These are phyloP conservation scores for Apodemus speciosus DNA, from an alignment of 2,113 vertebrate genomes.

Conservation along the genomic window DNA sequence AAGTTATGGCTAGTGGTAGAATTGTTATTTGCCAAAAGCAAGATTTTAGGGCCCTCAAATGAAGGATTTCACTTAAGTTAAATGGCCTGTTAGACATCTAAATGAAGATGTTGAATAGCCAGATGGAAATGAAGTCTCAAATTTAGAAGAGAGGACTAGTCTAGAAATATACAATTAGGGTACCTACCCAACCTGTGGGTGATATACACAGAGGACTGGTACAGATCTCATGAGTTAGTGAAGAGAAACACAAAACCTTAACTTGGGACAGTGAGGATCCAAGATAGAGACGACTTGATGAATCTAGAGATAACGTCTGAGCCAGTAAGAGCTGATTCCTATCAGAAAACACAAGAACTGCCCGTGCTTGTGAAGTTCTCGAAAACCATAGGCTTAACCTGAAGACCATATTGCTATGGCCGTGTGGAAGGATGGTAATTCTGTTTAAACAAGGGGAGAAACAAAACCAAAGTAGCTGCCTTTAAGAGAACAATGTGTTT, in stretches of 20 bases:
- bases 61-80: background rate
- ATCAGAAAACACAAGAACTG: background rate
- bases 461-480: background rate
- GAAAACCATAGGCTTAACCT: background rate
- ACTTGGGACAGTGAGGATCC: background rate
- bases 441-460: background rate
- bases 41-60: background rate
- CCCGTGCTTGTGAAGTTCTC: background rate
- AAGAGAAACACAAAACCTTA: background rate
- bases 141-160: background rate
- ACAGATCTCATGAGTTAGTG: background rate
- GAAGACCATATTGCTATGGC: background rate
- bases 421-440: background rate
- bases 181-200: background rate
- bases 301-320: background rate
- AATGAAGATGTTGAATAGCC: background rate
- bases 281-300: background rate
- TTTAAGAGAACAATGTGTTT: conserved; percentile 15
- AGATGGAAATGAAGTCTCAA: background rate
- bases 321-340: background rate
- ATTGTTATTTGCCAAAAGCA: background rate
- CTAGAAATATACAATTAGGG: background rate
- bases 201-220: background rate
- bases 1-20: background rate
- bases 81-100: background rate